phyloP scores from a whole-genome alignment of 2,888 invertebrate genomes.

The Leptarthrus brevirostris region DNA sequence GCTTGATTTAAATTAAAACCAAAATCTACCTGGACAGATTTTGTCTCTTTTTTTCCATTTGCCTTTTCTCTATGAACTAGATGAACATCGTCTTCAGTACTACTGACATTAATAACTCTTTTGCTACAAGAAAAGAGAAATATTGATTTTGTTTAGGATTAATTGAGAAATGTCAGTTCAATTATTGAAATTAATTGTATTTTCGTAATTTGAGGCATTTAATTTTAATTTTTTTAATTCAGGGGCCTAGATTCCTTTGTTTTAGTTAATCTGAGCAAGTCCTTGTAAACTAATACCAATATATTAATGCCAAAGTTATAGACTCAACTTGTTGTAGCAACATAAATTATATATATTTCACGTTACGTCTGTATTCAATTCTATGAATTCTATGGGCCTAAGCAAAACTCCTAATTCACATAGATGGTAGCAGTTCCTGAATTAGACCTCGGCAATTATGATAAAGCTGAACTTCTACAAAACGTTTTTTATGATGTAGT shows the following conservation, averaged over 20 bases:
- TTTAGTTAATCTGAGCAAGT: too few relatives aligned
- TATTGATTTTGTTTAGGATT: conserved; percentile 42
- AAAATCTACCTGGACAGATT: conserved; percentile 77
- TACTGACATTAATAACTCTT: conserved; percentile 80
- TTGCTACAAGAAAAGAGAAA: conserved; percentile 71
- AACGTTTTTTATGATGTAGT: too few relatives aligned
- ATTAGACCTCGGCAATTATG: too few relatives aligned
- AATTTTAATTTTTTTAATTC: background rate
- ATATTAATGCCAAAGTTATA: conserved; percentile 2
- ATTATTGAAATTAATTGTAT: conserved; percentile 19
- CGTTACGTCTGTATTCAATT: too few relatives aligned
- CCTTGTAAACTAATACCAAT: background rate
- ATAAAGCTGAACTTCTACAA: too few relatives aligned
- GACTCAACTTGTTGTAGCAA: background rate
- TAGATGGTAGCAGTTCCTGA: too few relatives aligned
- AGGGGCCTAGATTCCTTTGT: background rate
- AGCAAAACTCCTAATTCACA: too few relatives aligned
- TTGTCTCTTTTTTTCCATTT: conserved; percentile 75
- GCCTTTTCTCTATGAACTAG: conserved; percentile 79
- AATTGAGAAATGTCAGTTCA: conserved; percentile 27
- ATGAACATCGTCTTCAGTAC: conserved; percentile 80
- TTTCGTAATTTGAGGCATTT: background rate
- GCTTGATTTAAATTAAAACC: conserved; percentile 53
- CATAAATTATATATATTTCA: too few relatives aligned
- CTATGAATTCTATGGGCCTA: too few relatives aligned